Percentiles rank a stretch among this genome's conserved stretches.
These are phyloP conservation scores for Beroe forskalii DNA, from an alignment of 37 sponge, comb jelly and placozoan species.

Conservation along the genomic window DNA sequence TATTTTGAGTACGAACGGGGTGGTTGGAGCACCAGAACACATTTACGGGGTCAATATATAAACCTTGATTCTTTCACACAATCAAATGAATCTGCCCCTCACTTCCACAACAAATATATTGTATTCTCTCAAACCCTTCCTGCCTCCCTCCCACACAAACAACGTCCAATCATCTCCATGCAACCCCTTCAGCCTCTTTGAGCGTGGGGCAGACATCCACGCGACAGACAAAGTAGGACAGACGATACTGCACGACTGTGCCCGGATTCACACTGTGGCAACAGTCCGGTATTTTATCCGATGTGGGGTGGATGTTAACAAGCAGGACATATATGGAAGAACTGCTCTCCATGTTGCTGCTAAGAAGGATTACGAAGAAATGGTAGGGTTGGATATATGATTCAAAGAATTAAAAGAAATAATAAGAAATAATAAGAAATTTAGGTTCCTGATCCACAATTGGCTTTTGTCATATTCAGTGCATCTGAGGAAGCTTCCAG, in stretches of 20 bases:
- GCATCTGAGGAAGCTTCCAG: too few species aligned
- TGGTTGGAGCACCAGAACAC: too few species aligned
- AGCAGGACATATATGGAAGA: slow-evolving; percentile 33
- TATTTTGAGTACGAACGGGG: too few species aligned
- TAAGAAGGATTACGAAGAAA: slow-evolving; percentile 21
- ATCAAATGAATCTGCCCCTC: too few species aligned
- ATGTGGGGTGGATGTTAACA: slow-evolving; percentile 38
- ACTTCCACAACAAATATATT: background rate
- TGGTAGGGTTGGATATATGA: background rate
- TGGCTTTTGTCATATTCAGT: too few species aligned
- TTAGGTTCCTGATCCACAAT: too few species aligned
- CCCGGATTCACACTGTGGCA: background rate
- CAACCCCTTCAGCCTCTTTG: background rate
- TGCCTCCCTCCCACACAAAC: too few species aligned
- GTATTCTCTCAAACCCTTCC: background rate
- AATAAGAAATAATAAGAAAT: too few species aligned
- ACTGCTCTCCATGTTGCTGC: slow-evolving; percentile 59
- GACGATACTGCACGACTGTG: slow-evolving; percentile 43
- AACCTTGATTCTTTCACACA: too few species aligned
- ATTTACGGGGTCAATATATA: too few species aligned
- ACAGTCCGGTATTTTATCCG: slow-evolving; percentile 49
- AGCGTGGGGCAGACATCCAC: slow-evolving; percentile 35
- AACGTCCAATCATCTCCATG: too few species aligned
- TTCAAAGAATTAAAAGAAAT: background rate
- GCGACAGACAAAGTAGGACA: slow-evolving; percentile 58